Evolutionary conservation across 1,140 invertebrate species (phyloP), one percentile per base, ranked within the genome.

Genomic region (Drosophila equinoxialis): DNA sequence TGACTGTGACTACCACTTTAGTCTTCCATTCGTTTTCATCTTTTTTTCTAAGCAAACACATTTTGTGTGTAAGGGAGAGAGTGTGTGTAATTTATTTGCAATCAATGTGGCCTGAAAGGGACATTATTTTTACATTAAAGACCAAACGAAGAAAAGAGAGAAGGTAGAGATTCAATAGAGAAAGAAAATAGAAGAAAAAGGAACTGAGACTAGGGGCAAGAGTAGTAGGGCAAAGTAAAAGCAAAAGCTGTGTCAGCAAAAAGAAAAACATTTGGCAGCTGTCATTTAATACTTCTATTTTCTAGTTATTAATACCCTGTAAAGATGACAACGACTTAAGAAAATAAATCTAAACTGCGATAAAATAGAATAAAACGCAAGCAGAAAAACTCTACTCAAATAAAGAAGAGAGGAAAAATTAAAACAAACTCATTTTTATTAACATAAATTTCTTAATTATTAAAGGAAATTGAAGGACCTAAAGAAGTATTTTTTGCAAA

Each of bases 81-180:
- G 71, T 85, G 68, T 79, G 69, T 76, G 83, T 87, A 81, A 87
- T 87, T 89, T 87, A 87, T 87, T 87, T 89, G 84, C 85, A 83
- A 87, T 87, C 84, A 89, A 87, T 87, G 84, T 74, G 73, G 84
- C 80, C 84, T 59, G 64, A 74, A 73, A 20, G 78, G 77, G 84
- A 84, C 84, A 89, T 87, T 87, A 87, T 87, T 84, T 87, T 84
- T 71, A 89, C 84, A 89, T 87, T 87, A 87, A 83, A 83, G 71
- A 54, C 33, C n/a, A 26, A 17, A 17, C n/a, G 61, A 2, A 64
- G 60, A 20, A 65, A 39, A 62, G 57, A 51, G 55, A 39, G 37
- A 37, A 69, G 65, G 37, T 55, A 13, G 41, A n/a, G 30, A 60
- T 5, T 63, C 45, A 23, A 51, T 51, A 51, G 45, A 51, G 7